These are phyloP conservation scores for Rhimphoctona megacephalus DNA, from an alignment of 2,888 invertebrate species.

Conservation along the genomic window DNA sequence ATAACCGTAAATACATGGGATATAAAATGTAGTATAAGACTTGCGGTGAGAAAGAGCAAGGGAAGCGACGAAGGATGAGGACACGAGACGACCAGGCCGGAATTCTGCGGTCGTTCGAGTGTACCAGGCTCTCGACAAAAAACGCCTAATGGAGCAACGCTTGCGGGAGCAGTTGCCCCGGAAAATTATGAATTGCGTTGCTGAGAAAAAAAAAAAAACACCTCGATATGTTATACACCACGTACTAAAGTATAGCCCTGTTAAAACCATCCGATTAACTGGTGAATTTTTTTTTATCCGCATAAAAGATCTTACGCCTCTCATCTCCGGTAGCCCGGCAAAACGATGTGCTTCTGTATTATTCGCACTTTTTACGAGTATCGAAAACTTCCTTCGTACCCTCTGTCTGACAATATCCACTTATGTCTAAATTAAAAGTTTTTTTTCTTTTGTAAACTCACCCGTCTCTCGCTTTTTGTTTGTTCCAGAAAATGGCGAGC, in stretches of 20 bases:
- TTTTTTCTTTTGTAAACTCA: slow-evolving; percentile 3
- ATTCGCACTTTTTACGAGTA: slow-evolving; percentile 49
- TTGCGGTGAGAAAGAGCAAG: slow-evolving; percentile 63
- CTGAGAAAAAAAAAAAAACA: slow-evolving; percentile 35
- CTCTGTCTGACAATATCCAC: slow-evolving; percentile 42
- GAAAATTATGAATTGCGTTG: slow-evolving; percentile 81
- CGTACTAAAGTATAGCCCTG: slow-evolving; percentile 33
- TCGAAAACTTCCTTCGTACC: slow-evolving; percentile 28
- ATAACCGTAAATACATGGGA: slow-evolving; percentile 46
- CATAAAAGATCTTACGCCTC: slow-evolving; percentile 25
- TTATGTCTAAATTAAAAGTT: slow-evolving; percentile 58
- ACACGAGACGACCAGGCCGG: slow-evolving; percentile 72
- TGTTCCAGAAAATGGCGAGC: slow-evolving; percentile 90
- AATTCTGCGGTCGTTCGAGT: slow-evolving; percentile 79
- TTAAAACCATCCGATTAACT: slow-evolving; percentile 47
- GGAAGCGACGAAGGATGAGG: slow-evolving; percentile 53
- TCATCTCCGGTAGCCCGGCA: slow-evolving; percentile 52
- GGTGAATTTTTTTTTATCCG: slow-evolving; percentile 13
- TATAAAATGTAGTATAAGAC: slow-evolving; percentile 48
- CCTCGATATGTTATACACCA: slow-evolving; percentile 38
- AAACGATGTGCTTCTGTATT: slow-evolving; percentile 22
- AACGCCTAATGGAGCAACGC: slow-evolving; percentile 79
- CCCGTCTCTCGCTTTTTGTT: background rate
- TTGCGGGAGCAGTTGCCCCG: slow-evolving; percentile 78
- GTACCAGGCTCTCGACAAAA: slow-evolving; percentile 73